Base-by-base conservation (phyloP, 2,888 invertebrate species). In the Chaitophorus viminalis region DNA sequence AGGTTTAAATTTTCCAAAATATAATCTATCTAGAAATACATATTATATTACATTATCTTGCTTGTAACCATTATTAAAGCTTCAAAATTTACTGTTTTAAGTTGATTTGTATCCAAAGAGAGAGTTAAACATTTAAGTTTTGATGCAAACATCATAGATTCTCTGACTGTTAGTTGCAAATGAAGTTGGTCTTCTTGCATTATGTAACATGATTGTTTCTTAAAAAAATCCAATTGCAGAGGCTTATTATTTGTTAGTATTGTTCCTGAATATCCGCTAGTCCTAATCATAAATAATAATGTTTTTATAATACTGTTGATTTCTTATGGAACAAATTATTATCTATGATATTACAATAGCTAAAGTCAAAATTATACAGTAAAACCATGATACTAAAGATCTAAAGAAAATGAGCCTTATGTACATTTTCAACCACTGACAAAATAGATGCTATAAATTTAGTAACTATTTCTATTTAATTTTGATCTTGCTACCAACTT, bases 121-220 rank as follows among this genome's bases (percentile, higher is more conserved):
- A 88, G 98, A 75, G 79, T 81, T 33, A 78, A 74, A 75, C 17
- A 93, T 92, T 98, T 98, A 14, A 98, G 93, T 91, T 97, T 95
- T 0, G 97, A 97, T 0, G 98, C 96, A 89, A 97, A 94, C 90
- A 93, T 93, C 94, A 98, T 96, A 18, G 96, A 95, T 92, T 98
- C 98, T 84, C 94, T 93, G 8, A 97, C 95, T 3, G 96, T 96
- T 65, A 98, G 93, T 91, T 96, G 93, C 0, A 96, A 94, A 90
- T 98, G 95, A 33, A 98, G 93, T 90, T 94, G 93, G 90, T 96
- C 95, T 90, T 96, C 95, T 91, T 98, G 98, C 93, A 97, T 96
- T 89, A 98, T 98, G 92, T 97, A 98, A 89, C 93, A 93, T 0
- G 93, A 93, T 21, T 90, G 89, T 90, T 93, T 92, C 65, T 93